Percentiles rank a stretch among this genome's conserved stretches.
These are phyloP conservation scores for Limnephilus marmoratus DNA, from an alignment of 2,888 invertebrate genomes.

Conservation along the genomic window DNA sequence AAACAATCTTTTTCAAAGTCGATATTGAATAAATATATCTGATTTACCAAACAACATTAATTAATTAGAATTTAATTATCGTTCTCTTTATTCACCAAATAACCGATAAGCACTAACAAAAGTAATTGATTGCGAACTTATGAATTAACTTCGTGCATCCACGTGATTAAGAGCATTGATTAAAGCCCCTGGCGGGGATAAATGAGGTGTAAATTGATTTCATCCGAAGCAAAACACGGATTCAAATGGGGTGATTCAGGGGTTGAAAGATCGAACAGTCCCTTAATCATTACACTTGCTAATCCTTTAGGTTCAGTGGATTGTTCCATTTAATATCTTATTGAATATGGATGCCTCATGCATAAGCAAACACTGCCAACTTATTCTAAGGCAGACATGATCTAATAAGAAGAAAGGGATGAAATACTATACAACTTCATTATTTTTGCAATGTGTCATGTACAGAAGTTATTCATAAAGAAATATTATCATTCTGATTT, in stretches of 20 bases:
- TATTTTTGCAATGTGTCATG: neutral
- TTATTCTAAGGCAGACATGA: neutral
- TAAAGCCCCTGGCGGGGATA: neutral
- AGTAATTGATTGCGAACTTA: neutral
- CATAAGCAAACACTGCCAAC: neutral
- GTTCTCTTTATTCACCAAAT: neutral
- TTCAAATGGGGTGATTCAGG: neutral
- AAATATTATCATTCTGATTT: no score
- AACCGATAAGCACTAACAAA: neutral
- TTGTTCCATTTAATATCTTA: constrained; percentile 14
- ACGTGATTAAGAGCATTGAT: neutral
- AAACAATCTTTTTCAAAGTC: neutral
- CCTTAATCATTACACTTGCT: constrained; percentile 26
- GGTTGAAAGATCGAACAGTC: constrained; percentile 1
- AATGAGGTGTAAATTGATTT: constrained; percentile 34
- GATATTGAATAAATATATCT: neutral
- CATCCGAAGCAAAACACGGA: constrained; percentile 7
- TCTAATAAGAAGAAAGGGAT: neutral
- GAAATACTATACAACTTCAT: neutral
- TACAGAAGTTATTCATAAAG: neutral
- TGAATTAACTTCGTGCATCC: neutral
- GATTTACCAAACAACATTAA: neutral
- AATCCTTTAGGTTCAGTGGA: constrained; percentile 26
- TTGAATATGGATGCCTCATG: constrained; percentile 4
- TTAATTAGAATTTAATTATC: neutral